Percentiles rank a stretch among this genome's conserved stretches.
phyloP scores from a whole-genome alignment of 1,140 invertebrate genomes.

The Galleria mellonella region DNA sequence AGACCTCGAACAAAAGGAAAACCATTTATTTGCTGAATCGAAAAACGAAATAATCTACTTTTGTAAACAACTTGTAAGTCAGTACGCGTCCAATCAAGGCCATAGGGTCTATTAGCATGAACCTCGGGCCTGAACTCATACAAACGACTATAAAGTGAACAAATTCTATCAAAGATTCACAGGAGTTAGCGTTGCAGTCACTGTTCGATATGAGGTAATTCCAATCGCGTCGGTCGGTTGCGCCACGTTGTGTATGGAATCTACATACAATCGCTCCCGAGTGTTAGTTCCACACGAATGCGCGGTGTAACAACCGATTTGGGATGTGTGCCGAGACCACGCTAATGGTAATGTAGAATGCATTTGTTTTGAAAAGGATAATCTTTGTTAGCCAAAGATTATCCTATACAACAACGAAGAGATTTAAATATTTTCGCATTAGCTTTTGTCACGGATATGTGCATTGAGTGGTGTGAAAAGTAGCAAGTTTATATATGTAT shows the following conservation, averaged over 20 bases:
- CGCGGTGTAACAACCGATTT: no score
- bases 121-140: slow-evolving; percentile 20
- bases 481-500: no score
- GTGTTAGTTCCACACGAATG: slow-evolving; percentile 2
- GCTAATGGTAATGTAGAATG: neutral
- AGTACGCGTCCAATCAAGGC: slow-evolving; percentile 26
- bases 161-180: slow-evolving; percentile 40
- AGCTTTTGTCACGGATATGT: no score
- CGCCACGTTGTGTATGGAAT: no score
- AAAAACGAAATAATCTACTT: neutral
- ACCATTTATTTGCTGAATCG: neutral
- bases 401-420: no score
- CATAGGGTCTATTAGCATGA: slow-evolving; percentile 41
- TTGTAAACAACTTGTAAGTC: slow-evolving; percentile 26
- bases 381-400: no score
- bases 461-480: no score
- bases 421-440: no score
- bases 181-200: slow-evolving; percentile 25
- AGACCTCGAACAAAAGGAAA: no score
- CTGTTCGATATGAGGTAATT: slow-evolving; percentile 47
- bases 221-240: slow-evolving; percentile 27
- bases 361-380: no score
- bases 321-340: slow-evolving; percentile 14
- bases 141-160: slow-evolving; percentile 28
- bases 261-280: no score